A percentile compares a stretch with the other conserved stretches of the same genome.
These are phyloP conservation scores for Drosophila prostipennis DNA, from an alignment of 2,888 invertebrate genomes.

Conservation along the genomic window DNA sequence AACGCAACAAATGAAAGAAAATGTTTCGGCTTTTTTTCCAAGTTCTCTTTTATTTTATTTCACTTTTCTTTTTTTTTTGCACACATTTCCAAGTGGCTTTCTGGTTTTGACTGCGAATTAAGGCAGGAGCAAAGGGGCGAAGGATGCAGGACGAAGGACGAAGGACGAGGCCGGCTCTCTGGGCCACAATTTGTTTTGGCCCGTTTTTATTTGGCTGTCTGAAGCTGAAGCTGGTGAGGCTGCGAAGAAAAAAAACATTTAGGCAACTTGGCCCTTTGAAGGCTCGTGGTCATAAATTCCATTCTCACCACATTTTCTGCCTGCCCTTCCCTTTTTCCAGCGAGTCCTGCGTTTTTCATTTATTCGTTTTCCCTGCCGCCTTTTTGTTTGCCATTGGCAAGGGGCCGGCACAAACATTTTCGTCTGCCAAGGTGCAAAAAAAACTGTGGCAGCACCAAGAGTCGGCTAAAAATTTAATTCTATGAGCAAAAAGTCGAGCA, in stretches of 20 bases:
- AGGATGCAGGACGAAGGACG: not conserved
- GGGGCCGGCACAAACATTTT: slow-evolving; percentile 23
- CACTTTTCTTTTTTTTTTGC: slow-evolving; percentile 10
- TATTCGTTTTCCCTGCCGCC: slow-evolving; percentile 16
- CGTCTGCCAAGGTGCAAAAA: slow-evolving; percentile 50
- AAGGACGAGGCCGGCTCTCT: slow-evolving; percentile 16
- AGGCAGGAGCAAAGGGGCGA: slow-evolving; percentile 6
- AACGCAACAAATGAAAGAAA: slow-evolving; percentile 70
- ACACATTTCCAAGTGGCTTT: slow-evolving; percentile 46
- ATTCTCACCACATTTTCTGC: slow-evolving; percentile 77
- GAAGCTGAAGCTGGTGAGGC: slow-evolving; percentile 2
- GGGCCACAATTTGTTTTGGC: slow-evolving; percentile 52
- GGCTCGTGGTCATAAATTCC: slow-evolving; percentile 80
- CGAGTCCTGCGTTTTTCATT: slow-evolving; percentile 25
- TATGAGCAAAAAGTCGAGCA: slow-evolving; percentile 12
- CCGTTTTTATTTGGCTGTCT: slow-evolving; percentile 37
- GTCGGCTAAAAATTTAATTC: slow-evolving; percentile 15
- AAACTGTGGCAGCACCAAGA: slow-evolving; percentile 41
- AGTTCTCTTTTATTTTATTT: not conserved
- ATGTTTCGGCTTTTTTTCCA: slow-evolving; percentile 32
- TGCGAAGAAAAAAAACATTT: slow-evolving; percentile 49
- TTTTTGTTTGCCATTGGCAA: slow-evolving; percentile 13
- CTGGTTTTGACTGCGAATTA: slow-evolving; percentile 42
- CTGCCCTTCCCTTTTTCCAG: not conserved
- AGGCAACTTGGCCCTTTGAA: slow-evolving; percentile 74